These are phyloP conservation scores for Plutomurus gul DNA, from an alignment of 1,140 invertebrate genomes.

Conservation along the genomic window DNA sequence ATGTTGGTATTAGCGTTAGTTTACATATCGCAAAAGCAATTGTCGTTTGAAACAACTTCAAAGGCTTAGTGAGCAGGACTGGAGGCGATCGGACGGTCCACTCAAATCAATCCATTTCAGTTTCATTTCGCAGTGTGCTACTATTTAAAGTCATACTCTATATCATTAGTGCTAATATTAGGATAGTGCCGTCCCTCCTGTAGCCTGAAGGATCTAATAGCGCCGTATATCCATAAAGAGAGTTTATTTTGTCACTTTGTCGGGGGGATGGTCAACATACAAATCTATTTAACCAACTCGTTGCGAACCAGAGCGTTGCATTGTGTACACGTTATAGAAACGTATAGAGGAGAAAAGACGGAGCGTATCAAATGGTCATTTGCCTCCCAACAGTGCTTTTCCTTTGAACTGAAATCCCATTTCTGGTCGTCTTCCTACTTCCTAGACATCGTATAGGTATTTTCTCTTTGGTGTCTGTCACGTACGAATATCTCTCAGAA, in stretches of 20 bases:
- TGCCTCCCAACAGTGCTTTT: slow-evolving; percentile 31
- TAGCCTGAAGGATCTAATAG: neutral
- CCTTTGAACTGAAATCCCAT: slow-evolving; percentile 24
- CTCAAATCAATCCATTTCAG: neutral
- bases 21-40: neutral
- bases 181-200: neutral
- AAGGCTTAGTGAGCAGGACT: slow-evolving; percentile 2
- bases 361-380: slow-evolving; percentile 41
- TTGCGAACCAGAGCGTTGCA: neutral
- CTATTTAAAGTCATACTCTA: too few species aligned
- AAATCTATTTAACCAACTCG: neutral
- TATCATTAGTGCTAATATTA: too few species aligned
- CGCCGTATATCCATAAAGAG: too few species aligned
- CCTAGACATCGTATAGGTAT: neutral
- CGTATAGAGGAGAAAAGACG: neutral
- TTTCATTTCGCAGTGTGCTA: neutral
- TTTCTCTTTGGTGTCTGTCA: neutral
- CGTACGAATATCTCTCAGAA: too few species aligned
- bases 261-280: neutral
- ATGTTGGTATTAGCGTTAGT: neutral
- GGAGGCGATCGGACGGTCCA: neutral
- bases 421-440: neutral
- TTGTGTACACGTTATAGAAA: neutral
- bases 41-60: neutral
- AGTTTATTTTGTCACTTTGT: slow-evolving; percentile 20